A percentile compares a stretch with the other conserved stretches of the same genome.
phyloP scores from a whole-genome alignment of 2,797 vertebrate species.

The Tapera naevia region DNA sequence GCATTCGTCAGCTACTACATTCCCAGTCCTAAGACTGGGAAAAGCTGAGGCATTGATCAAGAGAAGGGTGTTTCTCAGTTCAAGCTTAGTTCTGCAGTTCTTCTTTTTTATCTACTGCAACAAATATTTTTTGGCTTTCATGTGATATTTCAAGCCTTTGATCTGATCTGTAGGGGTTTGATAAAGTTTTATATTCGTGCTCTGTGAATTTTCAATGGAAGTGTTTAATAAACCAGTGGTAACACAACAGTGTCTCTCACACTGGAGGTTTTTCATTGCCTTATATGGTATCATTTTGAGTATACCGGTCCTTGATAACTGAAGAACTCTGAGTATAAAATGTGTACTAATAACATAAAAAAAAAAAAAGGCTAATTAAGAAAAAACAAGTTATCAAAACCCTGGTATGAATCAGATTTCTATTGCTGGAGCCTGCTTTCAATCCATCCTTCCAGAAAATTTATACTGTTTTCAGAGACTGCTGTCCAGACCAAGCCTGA shows the following conservation, averaged over 20 bases:
- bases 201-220: background rate
- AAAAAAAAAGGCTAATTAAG: background rate
- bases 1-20: background rate
- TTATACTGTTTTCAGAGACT: accelerated
- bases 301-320: background rate
- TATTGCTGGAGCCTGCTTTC: background rate
- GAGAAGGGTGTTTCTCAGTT: background rate
- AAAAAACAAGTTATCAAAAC: background rate
- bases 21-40: background rate
- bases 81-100: background rate
- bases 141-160: background rate
- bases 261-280: background rate
- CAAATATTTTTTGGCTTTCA: background rate
- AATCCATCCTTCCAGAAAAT: background rate
- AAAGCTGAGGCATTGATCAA: background rate
- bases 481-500: background rate
- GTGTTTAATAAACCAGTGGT: background rate
- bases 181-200: background rate
- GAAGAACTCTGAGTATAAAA: background rate
- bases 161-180: background rate
- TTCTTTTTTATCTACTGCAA: background rate
- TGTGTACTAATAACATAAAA: background rate
- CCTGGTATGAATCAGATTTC: background rate
- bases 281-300: background rate
- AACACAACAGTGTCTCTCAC: background rate